A percentile compares a stretch with the other conserved stretches of the same genome.
Conservation (phyloP, 2,113 vertebrate genomes). For the Pheucticus melanocephalus region DNA sequence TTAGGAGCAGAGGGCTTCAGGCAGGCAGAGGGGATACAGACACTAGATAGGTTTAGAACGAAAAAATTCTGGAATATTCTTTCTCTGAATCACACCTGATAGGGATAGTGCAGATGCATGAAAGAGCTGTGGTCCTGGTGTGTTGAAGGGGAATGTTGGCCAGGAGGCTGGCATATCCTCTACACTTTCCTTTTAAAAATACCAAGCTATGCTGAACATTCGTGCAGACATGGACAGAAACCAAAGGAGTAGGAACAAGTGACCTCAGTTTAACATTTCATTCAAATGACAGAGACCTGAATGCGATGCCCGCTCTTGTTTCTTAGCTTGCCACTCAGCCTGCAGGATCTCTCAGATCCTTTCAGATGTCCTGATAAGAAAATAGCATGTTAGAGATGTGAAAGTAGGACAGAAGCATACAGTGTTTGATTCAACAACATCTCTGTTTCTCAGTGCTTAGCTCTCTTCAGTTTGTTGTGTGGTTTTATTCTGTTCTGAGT, state of each 20-base stretch:
- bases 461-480: neutral
- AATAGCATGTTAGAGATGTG: neutral
- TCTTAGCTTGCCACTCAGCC: neutral
- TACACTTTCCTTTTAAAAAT: neutral
- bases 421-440: neutral
- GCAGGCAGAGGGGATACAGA: neutral
- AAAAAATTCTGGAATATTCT: neutral
- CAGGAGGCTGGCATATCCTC: neutral
- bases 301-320: neutral
- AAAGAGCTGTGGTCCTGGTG: neutral
- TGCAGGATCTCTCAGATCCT: neutral
- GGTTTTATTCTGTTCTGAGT: neutral
- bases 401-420: neutral
- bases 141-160: neutral
- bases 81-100: neutral
- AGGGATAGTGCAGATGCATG: neutral
- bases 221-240: neutral
- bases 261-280: constrained; percentile 16
- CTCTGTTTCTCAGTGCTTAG: neutral
- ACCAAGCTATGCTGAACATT: neutral
- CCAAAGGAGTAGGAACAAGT: neutral
- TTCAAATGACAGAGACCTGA: neutral
- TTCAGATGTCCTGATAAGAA: neutral
- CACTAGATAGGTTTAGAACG: neutral
- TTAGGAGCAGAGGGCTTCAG: neutral